These are phyloP conservation scores for Salvelinus sp. DNA, from an alignment of 2,113 vertebrate species.

Conservation along the genomic window DNA sequence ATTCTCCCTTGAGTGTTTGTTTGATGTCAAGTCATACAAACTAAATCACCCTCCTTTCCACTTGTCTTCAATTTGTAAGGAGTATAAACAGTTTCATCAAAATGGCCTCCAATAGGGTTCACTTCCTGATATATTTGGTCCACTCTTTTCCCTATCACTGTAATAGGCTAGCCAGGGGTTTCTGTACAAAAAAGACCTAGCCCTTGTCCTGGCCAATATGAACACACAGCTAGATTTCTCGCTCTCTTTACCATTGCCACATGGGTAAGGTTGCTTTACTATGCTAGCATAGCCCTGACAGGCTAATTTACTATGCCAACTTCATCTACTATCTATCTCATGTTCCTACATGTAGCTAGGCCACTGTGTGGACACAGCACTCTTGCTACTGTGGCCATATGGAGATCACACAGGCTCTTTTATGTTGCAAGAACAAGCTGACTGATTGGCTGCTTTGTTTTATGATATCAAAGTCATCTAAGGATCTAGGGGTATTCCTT, in stretches of 20 bases:
- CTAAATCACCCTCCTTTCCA: not conserved
- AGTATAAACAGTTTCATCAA: not conserved
- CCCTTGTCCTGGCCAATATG: constrained; percentile 16
- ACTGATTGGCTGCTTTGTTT: not conserved
- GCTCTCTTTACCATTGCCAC: not conserved
- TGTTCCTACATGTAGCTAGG: not conserved
- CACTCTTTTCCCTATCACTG: not conserved
- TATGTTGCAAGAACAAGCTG: constrained; percentile 36
- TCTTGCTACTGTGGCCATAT: not conserved
- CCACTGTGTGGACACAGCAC: constrained; percentile 2
- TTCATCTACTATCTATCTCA: not conserved
- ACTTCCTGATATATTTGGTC: not conserved
- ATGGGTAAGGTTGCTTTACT: constrained; percentile 29
- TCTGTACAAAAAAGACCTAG: constrained; percentile 53
- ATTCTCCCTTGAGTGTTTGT: not conserved
- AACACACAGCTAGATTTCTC: not conserved
- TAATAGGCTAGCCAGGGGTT: not conserved
- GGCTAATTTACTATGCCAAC: constrained; percentile 29
- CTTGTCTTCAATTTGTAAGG: not conserved
- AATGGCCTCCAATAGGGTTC: not conserved
- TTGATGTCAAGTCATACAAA: not conserved
- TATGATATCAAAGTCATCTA: not conserved
- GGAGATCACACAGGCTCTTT: constrained; percentile 40
- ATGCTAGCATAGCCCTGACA: constrained; percentile 1
- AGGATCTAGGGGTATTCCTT: not conserved